Conservation (phyloP, 2,888 invertebrate genomes). For the Philaethria dido region DNA sequence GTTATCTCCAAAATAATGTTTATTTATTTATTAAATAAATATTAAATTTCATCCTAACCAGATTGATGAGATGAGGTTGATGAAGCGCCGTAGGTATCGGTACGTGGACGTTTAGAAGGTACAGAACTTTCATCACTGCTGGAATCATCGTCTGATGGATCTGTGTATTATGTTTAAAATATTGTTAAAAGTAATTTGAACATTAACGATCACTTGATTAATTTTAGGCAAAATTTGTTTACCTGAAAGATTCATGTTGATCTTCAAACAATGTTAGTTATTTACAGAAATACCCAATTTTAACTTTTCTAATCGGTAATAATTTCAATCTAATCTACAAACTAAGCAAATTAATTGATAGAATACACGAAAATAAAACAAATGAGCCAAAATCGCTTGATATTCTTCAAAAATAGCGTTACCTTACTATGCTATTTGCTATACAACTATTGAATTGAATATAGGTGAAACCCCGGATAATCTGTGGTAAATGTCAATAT, state of each 20-base stretch:
- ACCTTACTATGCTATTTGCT: too few species aligned
- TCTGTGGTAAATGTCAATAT: background rate
- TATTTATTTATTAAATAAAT: background rate
- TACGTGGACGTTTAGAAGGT: conserved; percentile 64
- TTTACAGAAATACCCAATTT: too few species aligned
- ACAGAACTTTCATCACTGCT: conserved; percentile 67
- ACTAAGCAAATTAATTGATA: background rate
- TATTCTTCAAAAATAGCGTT: background rate
- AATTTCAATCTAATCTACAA: background rate
- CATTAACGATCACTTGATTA: background rate
- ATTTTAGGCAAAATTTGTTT: conserved; percentile 21
- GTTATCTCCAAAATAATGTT: too few species aligned
- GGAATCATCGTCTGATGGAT: conserved; percentile 62
- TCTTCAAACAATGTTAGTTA: background rate
- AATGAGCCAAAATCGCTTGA: background rate
- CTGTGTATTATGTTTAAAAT: conserved; percentile 21
- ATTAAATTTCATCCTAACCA: conserved; percentile 52
- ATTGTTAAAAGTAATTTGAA: background rate
- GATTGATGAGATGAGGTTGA: conserved; percentile 77
- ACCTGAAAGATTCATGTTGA: conserved; percentile 59
- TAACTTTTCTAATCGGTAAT: too few species aligned
- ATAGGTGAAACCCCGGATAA: conserved; percentile 5
- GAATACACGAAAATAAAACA: background rate
- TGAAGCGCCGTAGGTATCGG: conserved; percentile 70
- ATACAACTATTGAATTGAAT: too few species aligned